A percentile compares a stretch with the other conserved stretches of the same genome.
Evolutionary conservation across 2,888 invertebrate genomes (phyloP).

Genomic region (Acronicta aceris): DNA sequence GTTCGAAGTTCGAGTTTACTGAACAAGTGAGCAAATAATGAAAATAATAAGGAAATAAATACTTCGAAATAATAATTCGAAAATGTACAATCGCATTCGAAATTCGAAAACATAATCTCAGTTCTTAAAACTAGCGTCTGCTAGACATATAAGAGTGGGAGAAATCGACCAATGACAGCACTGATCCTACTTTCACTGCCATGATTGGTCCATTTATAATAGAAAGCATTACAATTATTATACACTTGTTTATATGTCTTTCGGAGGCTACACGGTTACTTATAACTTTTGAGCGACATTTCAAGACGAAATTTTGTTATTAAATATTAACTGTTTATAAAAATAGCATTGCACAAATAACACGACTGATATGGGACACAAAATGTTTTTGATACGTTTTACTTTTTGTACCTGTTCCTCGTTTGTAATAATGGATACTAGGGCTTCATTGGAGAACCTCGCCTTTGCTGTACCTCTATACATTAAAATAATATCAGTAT

Average conservation of each 20-base stretch:
- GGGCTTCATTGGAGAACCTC: slow-evolving; percentile 76
- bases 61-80: slow-evolving; percentile 13
- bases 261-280: slow-evolving; percentile 86
- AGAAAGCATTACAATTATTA: slow-evolving; percentile 80
- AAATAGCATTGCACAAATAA: slow-evolving; percentile 87
- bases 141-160: slow-evolving; percentile 84
- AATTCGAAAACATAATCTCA: slow-evolving; percentile 81
- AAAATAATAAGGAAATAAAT: background rate
- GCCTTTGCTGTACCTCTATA: slow-evolving; percentile 76
- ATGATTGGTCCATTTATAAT: slow-evolving; percentile 88
- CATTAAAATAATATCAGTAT: slow-evolving; percentile 59
- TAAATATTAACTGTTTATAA: slow-evolving; percentile 77
- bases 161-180: slow-evolving; percentile 88
- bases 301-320: slow-evolving; percentile 85
- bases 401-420: slow-evolving; percentile 83
- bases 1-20: slow-evolving; percentile 69
- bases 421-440: slow-evolving; percentile 75
- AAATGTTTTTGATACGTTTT: slow-evolving; percentile 87
- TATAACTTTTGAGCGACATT: slow-evolving; percentile 87
- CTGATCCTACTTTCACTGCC: slow-evolving; percentile 85
- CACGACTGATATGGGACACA: slow-evolving; percentile 88
- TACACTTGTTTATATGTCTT: slow-evolving; percentile 88
- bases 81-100: slow-evolving; percentile 53
- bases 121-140: slow-evolving; percentile 84
- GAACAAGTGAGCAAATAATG: slow-evolving; percentile 29